Evolutionary conservation across 2,888 invertebrate species (phyloP), one percentile per base, ranked within the genome.

Genomic region (Branchellion lobata): DNA sequence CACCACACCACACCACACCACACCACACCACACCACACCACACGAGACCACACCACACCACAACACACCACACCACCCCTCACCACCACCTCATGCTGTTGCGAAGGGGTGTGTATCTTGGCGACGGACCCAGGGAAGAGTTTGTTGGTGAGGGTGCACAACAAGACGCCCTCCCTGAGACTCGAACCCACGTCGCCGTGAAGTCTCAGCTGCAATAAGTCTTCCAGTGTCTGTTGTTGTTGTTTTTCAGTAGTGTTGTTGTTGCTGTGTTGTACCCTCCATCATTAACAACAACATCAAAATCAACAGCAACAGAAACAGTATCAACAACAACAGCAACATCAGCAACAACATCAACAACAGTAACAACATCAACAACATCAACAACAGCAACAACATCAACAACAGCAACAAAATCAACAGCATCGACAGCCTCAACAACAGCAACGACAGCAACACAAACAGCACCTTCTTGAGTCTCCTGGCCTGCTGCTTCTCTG

Each of bases 81-180:
- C 34, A 29, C 24, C 11, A 65, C 24, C 8, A 68, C 29, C 27
- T 27, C 87, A 83, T 86, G 86, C 73, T 87, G 87, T 24, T 86
- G 86, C 3, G 86, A 86, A 82, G 96, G 96, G 85, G 96, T 96
- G 89, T 96, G 96, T 83, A 96, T 95, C 85, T 94, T 94, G 82
- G 93, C 93, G 80, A 96, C 95, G 76, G 95, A 92, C 84, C 95
- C 90, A 65, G 96, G 94, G 81, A 93, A 91, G 84, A 96, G 93
- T 88, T 94, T 93, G 88, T 96, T 96, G 78, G 95, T 95, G 84
- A 96, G 90, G 89, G 96, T 95, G 86, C 96, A 96, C 81, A 96
- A 90, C 82, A 96, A 94, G 78, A 96, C 95, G 29, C 96, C 96
- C 88, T 96, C 96, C 36, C 92, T 91, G 84, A 96, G 88, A 71